Conservation (phyloP, 2,888 invertebrate genomes). For the Dioctria linearis region DNA sequence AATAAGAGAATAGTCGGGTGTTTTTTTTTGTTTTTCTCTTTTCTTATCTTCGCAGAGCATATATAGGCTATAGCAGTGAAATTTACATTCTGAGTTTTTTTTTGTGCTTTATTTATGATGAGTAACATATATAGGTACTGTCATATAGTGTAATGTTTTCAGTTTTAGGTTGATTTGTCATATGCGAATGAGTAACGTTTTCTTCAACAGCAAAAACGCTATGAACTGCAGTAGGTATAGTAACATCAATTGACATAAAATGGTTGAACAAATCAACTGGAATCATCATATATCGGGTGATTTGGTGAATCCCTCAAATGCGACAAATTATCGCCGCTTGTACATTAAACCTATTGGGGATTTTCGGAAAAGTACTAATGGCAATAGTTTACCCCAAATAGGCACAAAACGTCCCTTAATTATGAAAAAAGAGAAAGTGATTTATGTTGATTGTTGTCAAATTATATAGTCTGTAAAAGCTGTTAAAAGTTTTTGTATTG, state of each 20-base stretch:
- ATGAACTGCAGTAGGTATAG: slow-evolving; percentile 61
- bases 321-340: background rate
- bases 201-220: slow-evolving; percentile 59
- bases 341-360: background rate
- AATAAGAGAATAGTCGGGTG: too few relatives aligned
- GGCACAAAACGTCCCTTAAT: slow-evolving; percentile 52
- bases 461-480: slow-evolving; percentile 56
- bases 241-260: slow-evolving; percentile 60
- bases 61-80: too few relatives aligned
- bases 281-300: background rate
- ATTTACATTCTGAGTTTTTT: too few relatives aligned
- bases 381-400: slow-evolving; percentile 4
- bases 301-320: background rate
- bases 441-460: slow-evolving; percentile 59
- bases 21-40: too few relatives aligned
- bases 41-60: too few relatives aligned
- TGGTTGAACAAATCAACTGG: background rate
- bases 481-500: slow-evolving; percentile 1
- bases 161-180: too few relatives aligned
- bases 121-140: too few relatives aligned
- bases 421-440: slow-evolving; percentile 54
- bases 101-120: too few relatives aligned
- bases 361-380: background rate
- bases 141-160: too few relatives aligned
- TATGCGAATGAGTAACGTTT: slow-evolving; percentile 75